These are phyloP conservation scores for Rhagonycha fulva DNA, from an alignment of 2,888 invertebrate species.

Conservation along the genomic window DNA sequence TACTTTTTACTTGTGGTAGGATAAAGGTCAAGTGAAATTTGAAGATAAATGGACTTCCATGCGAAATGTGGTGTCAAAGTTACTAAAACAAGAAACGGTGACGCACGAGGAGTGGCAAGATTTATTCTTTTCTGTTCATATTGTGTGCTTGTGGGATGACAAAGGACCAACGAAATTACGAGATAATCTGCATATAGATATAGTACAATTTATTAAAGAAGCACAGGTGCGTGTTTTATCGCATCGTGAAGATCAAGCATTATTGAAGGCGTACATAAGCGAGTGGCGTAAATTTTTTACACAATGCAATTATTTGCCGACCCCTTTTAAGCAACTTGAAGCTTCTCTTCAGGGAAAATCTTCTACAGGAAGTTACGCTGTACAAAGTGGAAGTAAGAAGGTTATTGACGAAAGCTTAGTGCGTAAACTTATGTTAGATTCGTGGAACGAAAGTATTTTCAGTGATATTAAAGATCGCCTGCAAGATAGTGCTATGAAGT, in stretches of 20 bases:
- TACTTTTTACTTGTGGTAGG: constrained; percentile 56
- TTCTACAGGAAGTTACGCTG: constrained; percentile 40
- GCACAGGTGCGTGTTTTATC: constrained; percentile 89
- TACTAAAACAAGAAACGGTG: constrained; percentile 92
- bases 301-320: constrained; percentile 95
- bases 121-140: constrained; percentile 93
- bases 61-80: constrained; percentile 90
- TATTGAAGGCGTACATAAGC: constrained; percentile 93
- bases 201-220: constrained; percentile 91
- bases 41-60: constrained; percentile 97
- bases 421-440: constrained; percentile 94
- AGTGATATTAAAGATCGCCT: constrained; percentile 90
- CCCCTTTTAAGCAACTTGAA: constrained; percentile 93
- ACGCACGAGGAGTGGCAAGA: constrained; percentile 97
- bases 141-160: constrained; percentile 97
- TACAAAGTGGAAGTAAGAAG: constrained; percentile 57
- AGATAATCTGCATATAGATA: constrained; percentile 88
- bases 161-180: constrained; percentile 88
- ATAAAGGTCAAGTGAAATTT: constrained; percentile 83
- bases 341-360: constrained; percentile 77
- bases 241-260: constrained; percentile 92
- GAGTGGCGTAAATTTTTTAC: constrained; percentile 99
- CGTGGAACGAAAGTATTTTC: constrained; percentile 98
- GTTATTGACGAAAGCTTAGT: constrained; percentile 88
- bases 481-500: constrained; percentile 95